A percentile compares a stretch with the other conserved stretches of the same genome.
Evolutionary conservation across 92 coral and sea anemone species (phyloP).

Genomic region (Ricordea florida): DNA sequence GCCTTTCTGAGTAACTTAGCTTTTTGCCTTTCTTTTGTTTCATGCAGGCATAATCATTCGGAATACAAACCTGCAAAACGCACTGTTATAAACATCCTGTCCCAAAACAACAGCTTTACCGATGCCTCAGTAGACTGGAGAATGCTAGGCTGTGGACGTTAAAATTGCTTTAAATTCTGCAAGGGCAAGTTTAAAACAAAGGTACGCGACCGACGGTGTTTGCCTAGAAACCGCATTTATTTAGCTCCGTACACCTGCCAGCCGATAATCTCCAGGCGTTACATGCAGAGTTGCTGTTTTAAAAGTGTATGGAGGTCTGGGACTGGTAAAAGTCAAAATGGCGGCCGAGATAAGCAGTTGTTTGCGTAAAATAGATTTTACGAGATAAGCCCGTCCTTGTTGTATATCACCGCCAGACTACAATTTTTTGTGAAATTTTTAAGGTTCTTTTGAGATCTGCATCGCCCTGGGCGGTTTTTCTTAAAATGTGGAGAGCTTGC

Average conservation of each 20-base stretch:
- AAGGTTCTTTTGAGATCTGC: conserved; percentile 14
- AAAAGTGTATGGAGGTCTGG: conserved; percentile 10
- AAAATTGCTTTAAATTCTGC: too few species aligned
- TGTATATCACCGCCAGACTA: too few species aligned
- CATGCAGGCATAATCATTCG: too few species aligned
- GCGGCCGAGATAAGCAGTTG: neutral
- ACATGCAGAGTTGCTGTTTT: neutral
- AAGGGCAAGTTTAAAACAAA: too few species aligned
- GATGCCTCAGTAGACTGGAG: too few species aligned
- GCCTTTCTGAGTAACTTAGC: too few species aligned
- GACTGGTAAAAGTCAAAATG: neutral
- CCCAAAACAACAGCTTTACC: neutral
- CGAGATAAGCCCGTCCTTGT: too few species aligned
- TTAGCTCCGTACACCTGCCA: neutral
- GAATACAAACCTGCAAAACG: conserved; percentile 92
- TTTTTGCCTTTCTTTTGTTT: too few species aligned
- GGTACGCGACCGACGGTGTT: neutral
- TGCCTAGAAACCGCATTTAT: conserved; percentile 6
- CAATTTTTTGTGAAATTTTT: conserved; percentile 14
- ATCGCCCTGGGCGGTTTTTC: conserved; percentile 9
- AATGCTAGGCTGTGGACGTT: too few species aligned
- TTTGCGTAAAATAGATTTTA: too few species aligned
- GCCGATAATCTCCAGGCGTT: neutral
- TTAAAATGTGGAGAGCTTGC: conserved; percentile 6
- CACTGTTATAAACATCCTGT: conserved; percentile 81